Evolutionary conservation across 2,888 invertebrate species (phyloP).

Genomic region (Dryococelus australis): DNA sequence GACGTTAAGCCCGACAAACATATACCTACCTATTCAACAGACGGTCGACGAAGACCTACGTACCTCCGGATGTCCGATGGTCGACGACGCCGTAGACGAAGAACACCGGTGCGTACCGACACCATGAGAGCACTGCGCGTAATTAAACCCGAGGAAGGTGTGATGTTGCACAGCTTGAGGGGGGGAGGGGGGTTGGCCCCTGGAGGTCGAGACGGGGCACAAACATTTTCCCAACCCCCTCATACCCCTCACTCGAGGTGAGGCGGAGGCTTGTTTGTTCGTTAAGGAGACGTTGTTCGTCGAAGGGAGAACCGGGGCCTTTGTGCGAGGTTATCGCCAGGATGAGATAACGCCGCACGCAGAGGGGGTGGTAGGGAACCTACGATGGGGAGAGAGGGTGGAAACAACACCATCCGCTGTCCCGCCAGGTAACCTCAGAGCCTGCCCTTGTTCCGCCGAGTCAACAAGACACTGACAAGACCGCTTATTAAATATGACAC

Average conservation of each 20-base stretch:
- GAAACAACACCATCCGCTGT: conserved; percentile 4
- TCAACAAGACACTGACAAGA: neutral
- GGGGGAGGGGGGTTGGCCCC: neutral
- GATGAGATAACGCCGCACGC: neutral
- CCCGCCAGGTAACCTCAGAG: neutral
- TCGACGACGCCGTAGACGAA: neutral
- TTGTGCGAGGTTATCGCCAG: conserved; percentile 10
- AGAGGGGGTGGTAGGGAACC: neutral
- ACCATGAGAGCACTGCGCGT: neutral
- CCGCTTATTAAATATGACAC: neutral
- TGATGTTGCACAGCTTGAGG: too few relatives aligned
- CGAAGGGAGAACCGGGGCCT: neutral
- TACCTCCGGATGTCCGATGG: neutral
- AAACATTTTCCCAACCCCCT: neutral
- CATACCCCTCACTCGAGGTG: neutral
- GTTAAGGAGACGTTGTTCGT: neutral
- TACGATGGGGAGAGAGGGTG: neutral
- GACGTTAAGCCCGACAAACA: too few relatives aligned
- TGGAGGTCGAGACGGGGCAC: neutral
- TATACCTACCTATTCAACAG: too few relatives aligned
- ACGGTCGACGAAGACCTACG: too few relatives aligned
- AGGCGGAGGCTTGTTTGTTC: neutral
- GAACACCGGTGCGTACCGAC: neutral
- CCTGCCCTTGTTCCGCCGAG: neutral
- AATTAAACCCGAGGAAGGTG: neutral